Conservation (phyloP, 2,888 invertebrate genomes). For the Paralinhomoeus sp. region DNA sequence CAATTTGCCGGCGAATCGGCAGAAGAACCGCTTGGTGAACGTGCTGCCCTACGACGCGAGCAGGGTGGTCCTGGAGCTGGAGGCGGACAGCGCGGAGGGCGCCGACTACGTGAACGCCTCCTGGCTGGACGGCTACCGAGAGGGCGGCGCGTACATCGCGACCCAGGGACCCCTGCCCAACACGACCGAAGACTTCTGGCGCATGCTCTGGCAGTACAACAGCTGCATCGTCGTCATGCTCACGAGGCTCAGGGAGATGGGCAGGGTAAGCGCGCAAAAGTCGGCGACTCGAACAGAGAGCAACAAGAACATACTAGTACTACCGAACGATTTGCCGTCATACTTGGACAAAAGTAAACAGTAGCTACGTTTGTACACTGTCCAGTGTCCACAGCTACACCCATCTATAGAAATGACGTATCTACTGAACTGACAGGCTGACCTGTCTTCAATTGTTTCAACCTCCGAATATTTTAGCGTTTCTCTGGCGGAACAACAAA, state of each 20-base stretch:
- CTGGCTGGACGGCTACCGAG: conserved; percentile 56
- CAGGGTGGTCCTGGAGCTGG: conserved; percentile 43
- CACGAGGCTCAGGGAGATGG: conserved; percentile 90
- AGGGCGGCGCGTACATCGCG: conserved; percentile 74
- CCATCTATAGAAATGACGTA: too few relatives aligned
- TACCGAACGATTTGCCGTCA: too few relatives aligned
- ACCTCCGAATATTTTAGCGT: too few relatives aligned
- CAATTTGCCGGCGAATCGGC: conserved; percentile 83
- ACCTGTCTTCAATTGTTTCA: too few relatives aligned
- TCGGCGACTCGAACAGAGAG: too few relatives aligned
- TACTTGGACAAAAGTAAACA: too few relatives aligned
- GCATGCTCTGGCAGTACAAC: conserved; percentile 99
- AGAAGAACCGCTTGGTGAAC: conserved; percentile 90
- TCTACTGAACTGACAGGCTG: too few relatives aligned
- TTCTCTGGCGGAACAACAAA: too few relatives aligned
- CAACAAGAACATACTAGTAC: too few relatives aligned
- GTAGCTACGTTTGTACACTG: too few relatives aligned
- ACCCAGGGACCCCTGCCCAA: conserved; percentile 91
- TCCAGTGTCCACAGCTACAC: too few relatives aligned
- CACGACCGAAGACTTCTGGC: conserved; percentile 95
- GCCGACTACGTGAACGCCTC: conserved; percentile 98
- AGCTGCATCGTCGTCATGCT: conserved; percentile 97
- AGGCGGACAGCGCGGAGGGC: conserved; percentile 10
- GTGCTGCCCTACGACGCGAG: conserved; percentile 90
- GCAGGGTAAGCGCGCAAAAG: conserved; percentile 50